phyloP scores from a whole-genome alignment of 2,797 vertebrate genomes.

The Malacoraja senta region DNA sequence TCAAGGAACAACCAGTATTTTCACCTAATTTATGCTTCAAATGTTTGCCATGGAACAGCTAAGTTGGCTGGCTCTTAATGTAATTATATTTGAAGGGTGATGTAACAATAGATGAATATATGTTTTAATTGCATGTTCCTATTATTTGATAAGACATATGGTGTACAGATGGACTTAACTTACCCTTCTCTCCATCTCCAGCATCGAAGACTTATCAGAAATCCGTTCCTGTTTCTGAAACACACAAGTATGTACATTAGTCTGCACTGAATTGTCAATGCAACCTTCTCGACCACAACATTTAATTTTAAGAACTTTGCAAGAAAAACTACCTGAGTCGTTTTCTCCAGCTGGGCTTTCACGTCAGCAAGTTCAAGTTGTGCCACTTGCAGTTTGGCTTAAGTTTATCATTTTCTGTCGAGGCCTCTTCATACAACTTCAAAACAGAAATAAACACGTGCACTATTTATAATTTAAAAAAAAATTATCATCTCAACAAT shows the following conservation, averaged over 20 bases:
- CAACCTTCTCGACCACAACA: not conserved
- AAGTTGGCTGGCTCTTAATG: not conserved
- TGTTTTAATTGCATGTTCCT: not conserved
- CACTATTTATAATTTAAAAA: not conserved
- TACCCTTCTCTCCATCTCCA: constrained; percentile 87
- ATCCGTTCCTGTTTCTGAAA: constrained; percentile 81
- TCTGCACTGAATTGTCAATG: not conserved
- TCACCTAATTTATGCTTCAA: not conserved
- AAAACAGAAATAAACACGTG: constrained; percentile 4
- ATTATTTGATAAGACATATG: too few species aligned
- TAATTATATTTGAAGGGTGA: not conserved
- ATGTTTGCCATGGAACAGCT: not conserved
- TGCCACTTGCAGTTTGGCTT: constrained; percentile 81
- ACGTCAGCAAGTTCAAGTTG: constrained; percentile 79
- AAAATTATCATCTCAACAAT: too few species aligned
- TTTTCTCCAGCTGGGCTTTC: constrained; percentile 79
- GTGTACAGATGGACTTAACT: constrained; percentile 11
- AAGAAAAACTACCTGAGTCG: constrained; percentile 67
- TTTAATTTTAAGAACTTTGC: not conserved
- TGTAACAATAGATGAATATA: not conserved
- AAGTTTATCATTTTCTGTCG: constrained; percentile 85
- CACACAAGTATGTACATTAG: not conserved
- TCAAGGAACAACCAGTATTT: not conserved
- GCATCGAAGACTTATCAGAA: constrained; percentile 73
- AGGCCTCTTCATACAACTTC: constrained; percentile 82